Evolutionary conservation across 2,888 invertebrate genomes (phyloP).

Genomic region (Drosophila niveifrons): DNA sequence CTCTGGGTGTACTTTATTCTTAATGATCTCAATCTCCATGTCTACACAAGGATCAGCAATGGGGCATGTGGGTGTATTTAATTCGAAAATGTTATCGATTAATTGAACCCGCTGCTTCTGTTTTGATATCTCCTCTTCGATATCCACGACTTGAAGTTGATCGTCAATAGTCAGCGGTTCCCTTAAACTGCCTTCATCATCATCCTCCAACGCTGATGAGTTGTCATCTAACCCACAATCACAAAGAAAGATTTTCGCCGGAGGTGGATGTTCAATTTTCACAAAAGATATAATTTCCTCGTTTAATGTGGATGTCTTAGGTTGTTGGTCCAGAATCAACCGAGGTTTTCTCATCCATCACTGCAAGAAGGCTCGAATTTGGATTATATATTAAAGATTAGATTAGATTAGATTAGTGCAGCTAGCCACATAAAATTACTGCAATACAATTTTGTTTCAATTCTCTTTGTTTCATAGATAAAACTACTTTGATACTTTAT

Average conservation of each 20-base stretch:
- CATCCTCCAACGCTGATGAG: neutral
- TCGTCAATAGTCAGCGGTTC: conserved; percentile 4
- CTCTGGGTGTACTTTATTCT: conserved; percentile 16
- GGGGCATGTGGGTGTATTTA: conserved; percentile 40
- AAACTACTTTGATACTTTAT: neutral
- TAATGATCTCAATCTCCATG: conserved; percentile 35
- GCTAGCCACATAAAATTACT: neutral
- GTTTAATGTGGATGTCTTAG: rapidly evolving
- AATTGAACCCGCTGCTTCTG: conserved; percentile 11
- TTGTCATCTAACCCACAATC: conserved; percentile 14
- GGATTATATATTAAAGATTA: neutral
- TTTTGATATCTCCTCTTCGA: conserved; percentile 32
- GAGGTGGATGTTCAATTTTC: neutral
- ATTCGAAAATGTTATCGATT: conserved; percentile 19
- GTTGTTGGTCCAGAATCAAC: rapidly evolving
- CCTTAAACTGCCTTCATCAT: neutral
- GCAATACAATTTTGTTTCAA: neutral
- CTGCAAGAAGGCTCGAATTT: conserved; percentile 9
- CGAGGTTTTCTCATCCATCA: neutral
- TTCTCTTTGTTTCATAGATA: neutral
- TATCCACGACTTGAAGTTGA: conserved; percentile 19
- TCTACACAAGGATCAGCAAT: conserved; percentile 22
- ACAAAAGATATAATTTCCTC: neutral
- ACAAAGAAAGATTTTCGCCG: conserved; percentile 13
- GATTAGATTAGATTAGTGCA: too few relatives aligned